These are phyloP conservation scores for Ellobius talpinus DNA, from an alignment of 2,113 vertebrate species.

Conservation along the genomic window DNA sequence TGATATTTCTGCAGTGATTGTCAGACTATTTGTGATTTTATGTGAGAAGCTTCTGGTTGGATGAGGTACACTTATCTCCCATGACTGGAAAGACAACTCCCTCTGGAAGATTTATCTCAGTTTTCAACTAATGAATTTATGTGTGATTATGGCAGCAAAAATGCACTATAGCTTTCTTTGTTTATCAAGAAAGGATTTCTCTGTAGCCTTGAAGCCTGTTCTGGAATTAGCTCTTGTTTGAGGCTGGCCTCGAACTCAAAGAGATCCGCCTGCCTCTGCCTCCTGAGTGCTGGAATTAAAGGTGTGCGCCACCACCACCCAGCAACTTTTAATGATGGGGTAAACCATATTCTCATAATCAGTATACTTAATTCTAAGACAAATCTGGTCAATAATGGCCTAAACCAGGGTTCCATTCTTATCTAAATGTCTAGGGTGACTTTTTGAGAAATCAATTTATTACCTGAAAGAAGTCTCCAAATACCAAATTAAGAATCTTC, in stretches of 20 bases:
- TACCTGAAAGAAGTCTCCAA: constrained; percentile 86
- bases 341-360: constrained; percentile 15
- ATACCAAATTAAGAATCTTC: constrained; percentile 91
- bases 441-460: neutral
- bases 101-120: neutral
- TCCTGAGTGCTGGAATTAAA: too few relatives aligned
- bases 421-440: constrained; percentile 30
- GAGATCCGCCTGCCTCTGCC: too few relatives aligned
- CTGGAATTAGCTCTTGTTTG: too few relatives aligned
- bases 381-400: neutral
- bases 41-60: neutral
- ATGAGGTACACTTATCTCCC: neutral
- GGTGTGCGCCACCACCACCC: too few relatives aligned
- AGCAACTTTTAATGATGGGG: neutral
- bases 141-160: neutral
- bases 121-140: constrained; percentile 16
- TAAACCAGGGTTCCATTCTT: constrained; percentile 20
- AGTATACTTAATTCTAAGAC: neutral
- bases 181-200: too few relatives aligned
- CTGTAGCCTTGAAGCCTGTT: too few relatives aligned
- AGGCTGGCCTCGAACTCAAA: too few relatives aligned
- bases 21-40: neutral
- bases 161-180: neutral
- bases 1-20: neutral
- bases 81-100: neutral